phyloP scores from a whole-genome alignment of 1,140 invertebrate species.

The Agraylea sexmaculata region DNA sequence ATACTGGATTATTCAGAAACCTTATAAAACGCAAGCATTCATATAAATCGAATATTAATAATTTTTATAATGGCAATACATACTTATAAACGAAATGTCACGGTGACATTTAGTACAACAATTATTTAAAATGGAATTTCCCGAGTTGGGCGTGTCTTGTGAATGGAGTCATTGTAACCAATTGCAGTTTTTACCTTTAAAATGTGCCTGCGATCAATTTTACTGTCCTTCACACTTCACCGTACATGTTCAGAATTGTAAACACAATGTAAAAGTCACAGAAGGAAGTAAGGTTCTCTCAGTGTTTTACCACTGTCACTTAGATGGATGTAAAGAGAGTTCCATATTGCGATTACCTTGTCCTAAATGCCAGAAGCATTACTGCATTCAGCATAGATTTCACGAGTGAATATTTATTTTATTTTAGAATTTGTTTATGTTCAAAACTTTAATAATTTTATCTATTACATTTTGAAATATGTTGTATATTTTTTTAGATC shows the following conservation, averaged over 20 bases:
- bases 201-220: conserved; percentile 14
- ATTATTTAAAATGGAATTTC: conserved; percentile 16
- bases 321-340: conserved; percentile 12
- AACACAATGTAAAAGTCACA: conserved; percentile 8
- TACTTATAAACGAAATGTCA: not conserved
- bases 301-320: conserved; percentile 15
- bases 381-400: conserved; percentile 19
- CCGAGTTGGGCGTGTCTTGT: conserved; percentile 16
- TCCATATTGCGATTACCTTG: conserved; percentile 16
- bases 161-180: conserved; percentile 12
- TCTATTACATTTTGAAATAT: not conserved
- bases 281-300: conserved; percentile 7
- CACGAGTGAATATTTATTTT: conserved; percentile 14
- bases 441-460: conserved; percentile 1
- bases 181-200: conserved; percentile 18
- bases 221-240: conserved; percentile 18
- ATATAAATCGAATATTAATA: not conserved
- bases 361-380: conserved; percentile 17
- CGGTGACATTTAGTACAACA: not conserved
- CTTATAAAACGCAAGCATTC: not conserved
- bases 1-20: not conserved
- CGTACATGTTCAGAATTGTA: conserved; percentile 17
- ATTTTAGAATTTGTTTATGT: not conserved
- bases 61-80: not conserved
- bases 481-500: conserved; percentile 10